Base-by-base conservation (phyloP, 2,113 vertebrate species). In the Connochaetes taurinus region DNA sequence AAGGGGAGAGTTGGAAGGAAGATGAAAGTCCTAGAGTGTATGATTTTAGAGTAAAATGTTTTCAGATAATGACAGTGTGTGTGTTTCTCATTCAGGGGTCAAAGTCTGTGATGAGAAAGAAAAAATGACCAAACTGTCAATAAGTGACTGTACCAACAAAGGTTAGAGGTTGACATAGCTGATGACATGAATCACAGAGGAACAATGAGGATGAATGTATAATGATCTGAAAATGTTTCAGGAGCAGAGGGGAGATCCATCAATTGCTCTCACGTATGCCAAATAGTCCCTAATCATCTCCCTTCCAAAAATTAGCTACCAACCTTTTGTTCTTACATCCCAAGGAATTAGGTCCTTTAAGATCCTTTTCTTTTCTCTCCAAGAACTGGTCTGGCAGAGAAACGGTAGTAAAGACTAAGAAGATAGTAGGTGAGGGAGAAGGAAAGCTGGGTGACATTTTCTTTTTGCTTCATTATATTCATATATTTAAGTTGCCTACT, bases 51-150 rank as follows among this genome's bases (percentile, higher is more conserved):
- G 27, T 55, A 25, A 84, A 84, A 43, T 27, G 27, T 29, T 45
- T 93, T 16, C 33, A 31, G 7, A 50, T 80, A 86, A 58, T 67
- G 31, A 88, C 9, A 76, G 40, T 15, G 53, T n/a, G 19, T n/a
- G 45, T 83, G 23, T 53, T 25, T 21, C 23, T 92, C 53, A 58
- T 16, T 13, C 57, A 52, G 33, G 50, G 89, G 47, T 91, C 80
- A 94, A 94, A 96, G 93, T 96, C 86, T 96, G 82, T 47, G 19
- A 67, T 31, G 60, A 96, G 80, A 84, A 80, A 58, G 57, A 43
- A 29, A 43, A 25, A 96, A 95, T 50, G 47, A 50, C 50, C 40
- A 94, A 19, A 40, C 17, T 53, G 92, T 83, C 71, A 53, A 36
- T 87, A 96, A 74, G 31, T 43, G 16, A 87, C 6, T 25, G 33